Evolutionary conservation across 2,888 invertebrate species (phyloP).

Genomic region (Parascotia fuliginaria): DNA sequence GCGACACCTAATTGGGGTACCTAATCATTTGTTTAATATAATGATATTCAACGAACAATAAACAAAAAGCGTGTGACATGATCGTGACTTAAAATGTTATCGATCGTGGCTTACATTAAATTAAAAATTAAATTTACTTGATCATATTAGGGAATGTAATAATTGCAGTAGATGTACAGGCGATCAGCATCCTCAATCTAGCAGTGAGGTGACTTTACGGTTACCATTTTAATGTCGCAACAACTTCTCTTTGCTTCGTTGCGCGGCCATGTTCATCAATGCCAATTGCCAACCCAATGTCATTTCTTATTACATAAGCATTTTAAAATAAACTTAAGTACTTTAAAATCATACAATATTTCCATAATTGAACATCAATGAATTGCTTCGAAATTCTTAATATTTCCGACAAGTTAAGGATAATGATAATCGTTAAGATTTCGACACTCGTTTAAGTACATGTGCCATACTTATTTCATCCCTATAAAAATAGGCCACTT

Average conservation of each 20-base stretch:
- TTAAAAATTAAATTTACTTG: no score
- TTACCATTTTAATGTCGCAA: conserved; percentile 69
- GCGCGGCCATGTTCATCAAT: conserved; percentile 33
- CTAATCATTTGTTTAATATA: conserved; percentile 47
- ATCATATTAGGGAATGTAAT: no score
- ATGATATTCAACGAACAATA: conserved; percentile 11
- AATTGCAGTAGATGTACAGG: background rate
- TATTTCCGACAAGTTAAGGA: conserved; percentile 9
- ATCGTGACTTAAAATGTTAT: background rate
- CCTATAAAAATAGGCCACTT: conserved; percentile 11
- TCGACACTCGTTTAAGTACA: background rate
- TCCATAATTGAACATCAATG: conserved; percentile 2
- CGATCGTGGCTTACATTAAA: background rate
- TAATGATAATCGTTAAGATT: conserved; percentile 1
- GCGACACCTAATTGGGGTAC: conserved; percentile 57
- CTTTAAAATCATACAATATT: background rate
- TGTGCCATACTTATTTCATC: conserved; percentile 4
- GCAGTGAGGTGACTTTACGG: conserved; percentile 57
- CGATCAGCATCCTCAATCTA: conserved; percentile 55
- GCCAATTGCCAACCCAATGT: conserved; percentile 43
- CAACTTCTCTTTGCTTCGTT: conserved; percentile 18
- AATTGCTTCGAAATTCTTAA: background rate
- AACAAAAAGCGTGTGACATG: background rate
- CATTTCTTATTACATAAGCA: conserved; percentile 25
- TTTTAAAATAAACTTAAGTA: background rate